A percentile compares a stretch with the other conserved stretches of the same genome.
phyloP scores from a whole-genome alignment of 1,140 invertebrate species.

The Pogonomyrmex barbatus region DNA sequence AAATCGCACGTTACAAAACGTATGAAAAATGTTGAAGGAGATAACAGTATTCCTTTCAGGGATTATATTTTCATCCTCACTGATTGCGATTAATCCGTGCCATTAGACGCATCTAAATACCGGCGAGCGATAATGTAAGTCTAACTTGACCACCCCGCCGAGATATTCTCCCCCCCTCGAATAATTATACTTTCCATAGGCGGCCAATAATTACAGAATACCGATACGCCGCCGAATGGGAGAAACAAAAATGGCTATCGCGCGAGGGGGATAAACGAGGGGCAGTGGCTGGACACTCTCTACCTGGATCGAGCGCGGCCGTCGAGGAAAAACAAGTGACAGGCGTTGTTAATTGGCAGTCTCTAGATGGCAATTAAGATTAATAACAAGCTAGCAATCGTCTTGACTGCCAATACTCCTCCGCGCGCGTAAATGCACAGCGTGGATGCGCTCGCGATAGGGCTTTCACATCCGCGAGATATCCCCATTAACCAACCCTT shows the following conservation, averaged over 20 bases:
- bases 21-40: slow-evolving; percentile 9
- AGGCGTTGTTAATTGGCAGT: slow-evolving; percentile 84
- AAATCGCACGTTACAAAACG: background rate
- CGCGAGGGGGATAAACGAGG: slow-evolving; percentile 39
- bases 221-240: slow-evolving; percentile 70
- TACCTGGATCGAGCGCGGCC: slow-evolving; percentile 49
- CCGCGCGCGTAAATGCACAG: slow-evolving; percentile 32
- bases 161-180: slow-evolving; percentile 12
- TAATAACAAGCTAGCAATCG: slow-evolving; percentile 81
- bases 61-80: slow-evolving; percentile 1
- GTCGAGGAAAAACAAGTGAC: slow-evolving; percentile 77
- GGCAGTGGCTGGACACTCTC: slow-evolving; percentile 47
- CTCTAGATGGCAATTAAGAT: slow-evolving; percentile 85
- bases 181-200: slow-evolving; percentile 74
- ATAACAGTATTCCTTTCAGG: background rate
- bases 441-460: background rate
- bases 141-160: slow-evolving; percentile 36
- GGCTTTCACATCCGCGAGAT: background rate
- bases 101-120: slow-evolving; percentile 59
- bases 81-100: slow-evolving; percentile 52
- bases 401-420: slow-evolving; percentile 40
- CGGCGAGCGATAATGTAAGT: slow-evolving; percentile 62
- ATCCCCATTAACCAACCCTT: slow-evolving; percentile 20
- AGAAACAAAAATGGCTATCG: slow-evolving; percentile 60
- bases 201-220: slow-evolving; percentile 78